A percentile compares a stretch with the other conserved stretches of the same genome.
phyloP scores from a whole-genome alignment of 2,888 invertebrate species.

The Mycalesis mineus region DNA sequence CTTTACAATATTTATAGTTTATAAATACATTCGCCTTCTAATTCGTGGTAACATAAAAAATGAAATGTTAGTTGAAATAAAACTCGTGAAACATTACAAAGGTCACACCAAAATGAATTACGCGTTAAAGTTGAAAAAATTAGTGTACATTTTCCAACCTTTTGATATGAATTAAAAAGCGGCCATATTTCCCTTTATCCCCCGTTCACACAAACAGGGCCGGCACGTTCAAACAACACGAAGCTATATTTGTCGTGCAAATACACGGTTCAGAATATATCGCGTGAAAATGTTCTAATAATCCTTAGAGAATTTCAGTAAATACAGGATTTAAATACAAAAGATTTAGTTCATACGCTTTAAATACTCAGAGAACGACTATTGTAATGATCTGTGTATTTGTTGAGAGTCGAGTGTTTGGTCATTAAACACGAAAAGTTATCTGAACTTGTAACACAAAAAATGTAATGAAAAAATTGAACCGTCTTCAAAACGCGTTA shows the following conservation, averaged over 20 bases:
- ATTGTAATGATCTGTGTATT: no score
- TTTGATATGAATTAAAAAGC: neutral
- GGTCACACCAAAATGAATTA: neutral
- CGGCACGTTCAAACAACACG: neutral
- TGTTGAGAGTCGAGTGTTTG: no score
- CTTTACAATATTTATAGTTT: no score
- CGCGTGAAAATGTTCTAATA: neutral
- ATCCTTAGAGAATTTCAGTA: neutral
- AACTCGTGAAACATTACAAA: neutral
- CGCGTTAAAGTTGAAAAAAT: neutral
- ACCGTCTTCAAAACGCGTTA: no score
- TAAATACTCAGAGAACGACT: neutral
- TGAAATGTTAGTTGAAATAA: neutral
- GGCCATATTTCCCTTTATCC: neutral
- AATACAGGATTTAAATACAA: neutral
- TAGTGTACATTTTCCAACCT: neutral
- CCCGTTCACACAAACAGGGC: neutral
- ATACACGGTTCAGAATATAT: conserved; percentile 22
- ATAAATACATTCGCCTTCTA: no score
- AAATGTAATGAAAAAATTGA: no score
- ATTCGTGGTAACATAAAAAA: neutral
- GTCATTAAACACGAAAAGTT: no score
- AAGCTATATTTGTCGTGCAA: conserved; percentile 30
- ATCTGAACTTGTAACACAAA: no score
- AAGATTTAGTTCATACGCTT: neutral